These are phyloP conservation scores for Conomelus anceps DNA, from an alignment of 2,888 invertebrate species.

Conservation along the genomic window DNA sequence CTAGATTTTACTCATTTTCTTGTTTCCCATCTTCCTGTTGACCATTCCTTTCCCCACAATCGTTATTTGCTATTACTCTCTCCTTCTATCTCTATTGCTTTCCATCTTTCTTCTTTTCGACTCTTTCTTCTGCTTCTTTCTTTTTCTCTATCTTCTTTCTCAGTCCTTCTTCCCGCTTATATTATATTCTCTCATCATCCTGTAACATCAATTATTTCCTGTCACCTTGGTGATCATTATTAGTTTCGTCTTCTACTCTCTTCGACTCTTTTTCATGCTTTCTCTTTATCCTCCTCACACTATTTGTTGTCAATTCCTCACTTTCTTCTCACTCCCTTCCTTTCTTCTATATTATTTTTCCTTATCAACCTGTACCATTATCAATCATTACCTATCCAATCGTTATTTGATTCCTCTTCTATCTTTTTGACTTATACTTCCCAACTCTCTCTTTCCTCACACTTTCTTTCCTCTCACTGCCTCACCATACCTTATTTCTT, in stretches of 20 bases:
- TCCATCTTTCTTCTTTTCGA: neutral
- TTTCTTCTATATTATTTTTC: neutral
- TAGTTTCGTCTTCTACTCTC: no score
- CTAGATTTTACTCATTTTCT: neutral
- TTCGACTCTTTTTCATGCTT: no score
- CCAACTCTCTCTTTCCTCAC: no score
- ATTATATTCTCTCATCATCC: neutral
- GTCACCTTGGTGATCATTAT: no score
- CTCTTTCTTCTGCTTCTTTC: neutral
- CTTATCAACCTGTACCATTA: no score
- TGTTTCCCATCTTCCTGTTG: neutral
- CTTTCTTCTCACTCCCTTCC: neutral
- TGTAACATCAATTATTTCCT: no score
- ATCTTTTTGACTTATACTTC: no score
- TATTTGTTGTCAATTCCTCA: neutral
- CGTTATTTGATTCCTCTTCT: no score
- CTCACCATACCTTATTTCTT: no score
- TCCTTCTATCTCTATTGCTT: neutral
- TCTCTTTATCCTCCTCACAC: neutral
- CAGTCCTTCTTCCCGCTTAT: neutral
- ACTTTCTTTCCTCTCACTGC: no score
- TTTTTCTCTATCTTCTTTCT: neutral
- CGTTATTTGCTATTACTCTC: neutral
- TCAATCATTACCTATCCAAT: no score
- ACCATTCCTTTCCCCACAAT: no score